phyloP scores from a whole-genome alignment of 1,140 invertebrate genomes.

The Parapsyche elsis region DNA sequence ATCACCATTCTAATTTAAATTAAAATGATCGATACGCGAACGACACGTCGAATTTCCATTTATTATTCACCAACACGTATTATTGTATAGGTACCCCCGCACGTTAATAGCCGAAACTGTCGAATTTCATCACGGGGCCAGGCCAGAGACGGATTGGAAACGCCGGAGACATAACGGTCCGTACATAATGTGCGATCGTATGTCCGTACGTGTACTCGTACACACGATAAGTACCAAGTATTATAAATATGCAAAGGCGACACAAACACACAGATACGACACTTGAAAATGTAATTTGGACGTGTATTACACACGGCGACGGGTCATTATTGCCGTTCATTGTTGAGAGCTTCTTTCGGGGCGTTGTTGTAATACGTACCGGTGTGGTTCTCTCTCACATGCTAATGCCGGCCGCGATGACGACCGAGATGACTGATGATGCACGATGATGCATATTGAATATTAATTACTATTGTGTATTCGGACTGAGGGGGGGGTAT shows the following conservation, averaged over 20 bases:
- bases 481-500: not conserved
- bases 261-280: not conserved
- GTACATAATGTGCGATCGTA: not conserved
- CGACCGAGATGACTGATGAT: conserved; percentile 47
- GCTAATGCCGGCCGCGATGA: conserved; percentile 26
- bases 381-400: not conserved
- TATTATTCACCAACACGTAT: not conserved
- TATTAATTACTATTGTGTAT: conserved; percentile 40
- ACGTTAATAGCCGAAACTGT: not conserved
- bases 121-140: not conserved
- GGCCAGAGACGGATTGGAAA: not conserved
- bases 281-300: conserved; percentile 31
- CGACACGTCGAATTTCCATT: conserved; percentile 18
- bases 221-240: not conserved
- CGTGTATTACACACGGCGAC: conserved; percentile 15
- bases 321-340: conserved; percentile 23
- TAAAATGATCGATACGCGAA: conserved; percentile 17
- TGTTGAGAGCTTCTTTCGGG: conserved; percentile 35
- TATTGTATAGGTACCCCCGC: no score
- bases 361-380: not conserved
- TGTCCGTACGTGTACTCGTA: no score
- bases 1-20: conserved; percentile 19
- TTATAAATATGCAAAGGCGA: conserved; percentile 21
- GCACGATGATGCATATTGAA: conserved; percentile 48
- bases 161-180: not conserved